phyloP scores from a whole-genome alignment of 2,888 invertebrate species.

The Neoaliturus tenellus region DNA sequence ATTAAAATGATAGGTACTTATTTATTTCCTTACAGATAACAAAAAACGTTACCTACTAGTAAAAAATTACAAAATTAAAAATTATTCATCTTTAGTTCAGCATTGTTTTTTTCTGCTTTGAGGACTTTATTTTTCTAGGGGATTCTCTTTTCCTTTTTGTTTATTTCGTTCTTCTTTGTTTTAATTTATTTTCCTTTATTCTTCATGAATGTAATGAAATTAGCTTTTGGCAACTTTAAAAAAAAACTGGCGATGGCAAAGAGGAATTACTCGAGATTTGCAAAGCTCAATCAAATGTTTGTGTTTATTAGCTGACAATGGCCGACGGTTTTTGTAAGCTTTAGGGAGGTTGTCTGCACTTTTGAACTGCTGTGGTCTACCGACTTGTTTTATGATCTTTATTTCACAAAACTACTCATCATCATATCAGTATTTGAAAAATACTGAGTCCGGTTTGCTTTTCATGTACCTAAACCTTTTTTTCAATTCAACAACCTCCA shows the following conservation, averaged over 20 bases:
- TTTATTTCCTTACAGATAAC: neutral
- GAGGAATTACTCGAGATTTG: neutral
- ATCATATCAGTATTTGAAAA: neutral
- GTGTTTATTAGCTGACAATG: neutral
- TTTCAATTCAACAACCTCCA: neutral
- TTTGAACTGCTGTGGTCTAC: neutral
- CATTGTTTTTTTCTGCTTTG: neutral
- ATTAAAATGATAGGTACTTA: neutral
- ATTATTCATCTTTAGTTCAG: neutral
- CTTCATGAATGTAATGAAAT: neutral
- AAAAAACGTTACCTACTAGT: neutral
- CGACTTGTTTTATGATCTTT: neutral
- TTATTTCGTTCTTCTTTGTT: neutral
- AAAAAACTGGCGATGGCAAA: neutral
- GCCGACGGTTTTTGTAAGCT: neutral
- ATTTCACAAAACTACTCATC: neutral
- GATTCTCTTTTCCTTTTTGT: neutral
- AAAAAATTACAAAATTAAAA: neutral
- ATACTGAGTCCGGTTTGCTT: neutral
- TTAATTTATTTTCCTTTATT: neutral
- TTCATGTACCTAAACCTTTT: slow-evolving; percentile 16
- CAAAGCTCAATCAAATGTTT: neutral
- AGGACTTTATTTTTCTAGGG: neutral
- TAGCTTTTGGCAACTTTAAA: neutral
- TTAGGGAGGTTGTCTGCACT: neutral